Evolutionary conservation across 2,888 invertebrate genomes (phyloP), one percentile per base, ranked within the genome.

Genomic region (Drosophila lutescens): DNA sequence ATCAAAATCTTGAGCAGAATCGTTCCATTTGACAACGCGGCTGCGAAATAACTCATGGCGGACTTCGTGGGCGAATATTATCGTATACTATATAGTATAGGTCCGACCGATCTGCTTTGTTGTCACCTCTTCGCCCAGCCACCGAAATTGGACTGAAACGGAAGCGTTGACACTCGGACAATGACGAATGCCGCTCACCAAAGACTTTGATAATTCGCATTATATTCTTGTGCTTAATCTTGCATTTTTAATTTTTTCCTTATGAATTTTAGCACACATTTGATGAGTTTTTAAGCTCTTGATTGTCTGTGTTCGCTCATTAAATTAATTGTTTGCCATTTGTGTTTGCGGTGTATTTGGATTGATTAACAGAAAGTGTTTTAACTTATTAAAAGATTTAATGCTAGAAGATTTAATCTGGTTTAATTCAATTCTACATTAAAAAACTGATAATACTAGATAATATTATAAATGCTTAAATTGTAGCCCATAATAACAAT

Each of bases 81-180:
- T 34, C 30, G n/a, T 17, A 20, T 50, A 4, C 36, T 8, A 38
- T 36, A n/a, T 44, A 15, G 32, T 50, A 65, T 44, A 59, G 23
- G 62, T 40, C 61, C 46, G 61, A 41, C 55, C 41, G 23, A 30
- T 54, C 36, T 41, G 67, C 54, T 67, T 47, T 51, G 65, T 66
- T 54, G 17, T 32, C 65, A 51, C 12, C 50, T 43, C 34, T 32
- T 30, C 30, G 34, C 40, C 34, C 17, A n/a, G 46, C 60, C 59
- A 61, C 60, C 59, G 61, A 40, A 62, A 47, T 30, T 60, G 46
- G 23, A 10, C 57, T n/a, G 61, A 67, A 66, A 67, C 82, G 82
- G 82, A 81, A 78, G 76, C 78, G 79, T 76, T 76, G 78, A 81
- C 82, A 77, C 23, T 77, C 66, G 53, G 63, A 77, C 80, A 80